Conservation (phyloP, 2,888 invertebrate species). For the Rhagophthalmus giganteus region DNA sequence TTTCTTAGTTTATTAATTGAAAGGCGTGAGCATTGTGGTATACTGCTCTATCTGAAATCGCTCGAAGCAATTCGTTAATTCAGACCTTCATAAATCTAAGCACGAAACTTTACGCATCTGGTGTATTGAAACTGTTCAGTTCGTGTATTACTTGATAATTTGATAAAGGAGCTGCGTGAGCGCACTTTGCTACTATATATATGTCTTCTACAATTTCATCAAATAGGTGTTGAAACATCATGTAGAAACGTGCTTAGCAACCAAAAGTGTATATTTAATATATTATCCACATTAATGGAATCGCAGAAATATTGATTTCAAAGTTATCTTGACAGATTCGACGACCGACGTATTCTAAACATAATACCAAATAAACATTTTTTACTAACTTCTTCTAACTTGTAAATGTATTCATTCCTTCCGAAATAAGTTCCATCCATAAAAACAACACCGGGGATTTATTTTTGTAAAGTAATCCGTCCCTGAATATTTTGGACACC, state of each 20-base stretch:
- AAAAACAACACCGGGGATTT: too few relatives aligned
- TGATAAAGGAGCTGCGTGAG: constrained; percentile 7
- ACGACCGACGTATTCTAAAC: too few relatives aligned
- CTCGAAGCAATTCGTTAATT: constrained; percentile 6
- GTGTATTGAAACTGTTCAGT: constrained; percentile 10
- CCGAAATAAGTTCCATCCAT: too few relatives aligned
- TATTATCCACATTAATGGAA: not conserved
- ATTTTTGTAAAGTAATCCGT: too few relatives aligned
- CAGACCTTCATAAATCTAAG: constrained; percentile 8
- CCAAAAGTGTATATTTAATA: not conserved
- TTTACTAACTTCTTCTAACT: too few relatives aligned
- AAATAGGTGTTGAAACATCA: constrained; percentile 3
- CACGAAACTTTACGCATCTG: constrained; percentile 11
- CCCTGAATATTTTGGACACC: too few relatives aligned
- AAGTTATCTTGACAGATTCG: not conserved
- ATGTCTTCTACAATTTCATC: constrained; percentile 4
- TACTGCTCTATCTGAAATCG: not conserved
- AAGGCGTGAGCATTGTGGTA: too few relatives aligned
- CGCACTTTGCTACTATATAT: constrained; percentile 1
- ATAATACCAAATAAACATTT: too few relatives aligned
- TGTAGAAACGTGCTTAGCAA: constrained; percentile 3
- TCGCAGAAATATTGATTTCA: too few relatives aligned
- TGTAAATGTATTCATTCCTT: too few relatives aligned
- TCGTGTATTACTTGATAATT: constrained; percentile 6
- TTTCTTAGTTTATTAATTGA: too few relatives aligned